Evolutionary conservation across 2,113 vertebrate species (phyloP), one percentile per base, ranked within the genome.

Genomic region (Sinocyclocheilus anophthalmus): DNA sequence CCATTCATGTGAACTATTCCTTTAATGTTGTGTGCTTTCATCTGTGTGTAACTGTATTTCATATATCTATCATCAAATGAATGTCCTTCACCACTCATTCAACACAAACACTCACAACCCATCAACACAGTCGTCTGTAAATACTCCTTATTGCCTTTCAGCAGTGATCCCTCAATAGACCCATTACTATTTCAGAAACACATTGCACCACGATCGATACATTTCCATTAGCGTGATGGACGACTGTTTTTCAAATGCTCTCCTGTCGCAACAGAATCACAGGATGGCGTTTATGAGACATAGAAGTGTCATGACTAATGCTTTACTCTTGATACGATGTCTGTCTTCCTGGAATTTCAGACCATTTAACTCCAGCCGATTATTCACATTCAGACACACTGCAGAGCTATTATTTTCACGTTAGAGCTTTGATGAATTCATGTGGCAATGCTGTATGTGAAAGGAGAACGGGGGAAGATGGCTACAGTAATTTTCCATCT

Each of bases 151-250:
- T 85, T 59, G 48, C 50, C 78, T 86, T 88, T 85, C 48, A 39
- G 55, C 45, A 82, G 83, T 12, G 39, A 83, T 65, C 87, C 61
- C 81, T 86, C 70, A 84, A 55, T 84, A 61, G 80, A 39, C 73
- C 73, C 85, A 87, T 87, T 85, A 86, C 81, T 82, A 84, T 88
- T 87, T 82, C 86, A 87, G 85, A 85, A 81, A 77, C 80, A 76
- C 81, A 42, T 76, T 78, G 76, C 53, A 8, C 70, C 84, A 85
- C 80, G 84, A 90, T 88, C 89, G 73, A 88, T 90, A 88, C 18
- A 9, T 84, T 81, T 75, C 84, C 86, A 90, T 88, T 87, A 90
- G 39, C 5, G 26, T 87, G 89, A 90, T 86, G 24, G 85, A 90
- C 81, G 84, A 50, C 85, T 50, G 67, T 78, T 90, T 87, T 86